phyloP scores from a whole-genome alignment of 2,888 invertebrate genomes.

The Pristionchus maxplancki region DNA sequence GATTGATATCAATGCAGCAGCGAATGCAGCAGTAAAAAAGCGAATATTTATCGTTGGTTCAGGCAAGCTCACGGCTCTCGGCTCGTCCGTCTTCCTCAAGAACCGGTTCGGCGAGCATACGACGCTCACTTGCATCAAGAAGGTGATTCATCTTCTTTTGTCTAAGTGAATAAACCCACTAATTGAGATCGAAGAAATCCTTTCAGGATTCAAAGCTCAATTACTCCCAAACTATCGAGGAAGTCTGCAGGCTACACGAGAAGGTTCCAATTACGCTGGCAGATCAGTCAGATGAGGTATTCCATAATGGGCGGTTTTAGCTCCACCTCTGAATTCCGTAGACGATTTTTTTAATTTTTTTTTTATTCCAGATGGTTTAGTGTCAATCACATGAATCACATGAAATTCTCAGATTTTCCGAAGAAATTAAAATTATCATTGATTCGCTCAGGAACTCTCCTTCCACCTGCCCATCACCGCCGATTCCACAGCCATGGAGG shows the following conservation, averaged over 20 bases:
- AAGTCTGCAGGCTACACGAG: slow-evolving; percentile 34
- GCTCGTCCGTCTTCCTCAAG: slow-evolving; percentile 80
- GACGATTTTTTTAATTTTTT: too few species aligned
- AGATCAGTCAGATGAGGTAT: slow-evolving; percentile 44
- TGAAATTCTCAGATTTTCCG: too few species aligned
- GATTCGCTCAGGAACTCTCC: slow-evolving; percentile 38
- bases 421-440: not conserved
- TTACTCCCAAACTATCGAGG: not conserved
- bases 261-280: not conserved
- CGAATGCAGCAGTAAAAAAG: too few species aligned
- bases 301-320: too few species aligned
- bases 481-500: slow-evolving; percentile 59
- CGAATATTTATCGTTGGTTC: too few species aligned
- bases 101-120: slow-evolving; percentile 79
- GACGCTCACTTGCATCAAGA: slow-evolving; percentile 55
- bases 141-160: too few species aligned
- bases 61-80: slow-evolving; percentile 77
- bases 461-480: slow-evolving; percentile 62
- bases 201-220: not conserved
- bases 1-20: too few species aligned
- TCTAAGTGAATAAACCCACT: too few species aligned
- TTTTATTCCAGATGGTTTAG: too few species aligned
- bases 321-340: too few species aligned
- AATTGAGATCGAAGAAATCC: too few species aligned
- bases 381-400: too few species aligned